These are phyloP conservation scores for Penaeus indicus DNA, from an alignment of 1,140 invertebrate species.

Conservation along the genomic window DNA sequence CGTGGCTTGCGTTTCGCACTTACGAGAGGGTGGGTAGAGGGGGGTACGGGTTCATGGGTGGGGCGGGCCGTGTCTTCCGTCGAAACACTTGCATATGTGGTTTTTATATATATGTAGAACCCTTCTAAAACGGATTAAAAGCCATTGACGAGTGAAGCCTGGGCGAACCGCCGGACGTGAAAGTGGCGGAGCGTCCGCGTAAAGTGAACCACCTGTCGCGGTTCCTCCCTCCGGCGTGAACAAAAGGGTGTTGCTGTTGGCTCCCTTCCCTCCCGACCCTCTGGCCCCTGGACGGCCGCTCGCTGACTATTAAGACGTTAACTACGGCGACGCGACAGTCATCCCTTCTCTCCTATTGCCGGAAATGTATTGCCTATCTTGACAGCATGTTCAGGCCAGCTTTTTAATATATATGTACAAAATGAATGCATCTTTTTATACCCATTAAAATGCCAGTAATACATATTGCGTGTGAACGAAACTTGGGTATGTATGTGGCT, in stretches of 20 bases:
- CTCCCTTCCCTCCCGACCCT: too few relatives aligned
- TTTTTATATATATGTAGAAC: slow-evolving; percentile 9
- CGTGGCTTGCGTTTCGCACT: too few relatives aligned
- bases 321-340: neutral
- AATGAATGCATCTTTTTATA: slow-evolving; percentile 39
- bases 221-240: too few relatives aligned
- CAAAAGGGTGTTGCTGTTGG: too few relatives aligned
- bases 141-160: too few relatives aligned
- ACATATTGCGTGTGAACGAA: slow-evolving; percentile 44
- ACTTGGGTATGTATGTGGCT: slow-evolving; percentile 48
- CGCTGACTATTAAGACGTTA: neutral
- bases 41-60: too few relatives aligned
- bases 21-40: too few relatives aligned
- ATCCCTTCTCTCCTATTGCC: neutral
- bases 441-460: slow-evolving; percentile 35
- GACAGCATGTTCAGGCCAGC: slow-evolving; percentile 41
- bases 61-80: neutral
- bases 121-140: neutral
- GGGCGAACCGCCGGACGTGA: too few relatives aligned
- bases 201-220: too few relatives aligned
- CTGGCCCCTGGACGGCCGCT: too few relatives aligned
- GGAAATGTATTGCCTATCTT: neutral
- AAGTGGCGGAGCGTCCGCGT: too few relatives aligned
- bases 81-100: slow-evolving; percentile 6
- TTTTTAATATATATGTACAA: slow-evolving; percentile 38